A percentile compares a stretch with the other conserved stretches of the same genome.
Evolutionary conservation across 2,797 vertebrate species (phyloP).

Genomic region (Coracias cyanogaster): DNA sequence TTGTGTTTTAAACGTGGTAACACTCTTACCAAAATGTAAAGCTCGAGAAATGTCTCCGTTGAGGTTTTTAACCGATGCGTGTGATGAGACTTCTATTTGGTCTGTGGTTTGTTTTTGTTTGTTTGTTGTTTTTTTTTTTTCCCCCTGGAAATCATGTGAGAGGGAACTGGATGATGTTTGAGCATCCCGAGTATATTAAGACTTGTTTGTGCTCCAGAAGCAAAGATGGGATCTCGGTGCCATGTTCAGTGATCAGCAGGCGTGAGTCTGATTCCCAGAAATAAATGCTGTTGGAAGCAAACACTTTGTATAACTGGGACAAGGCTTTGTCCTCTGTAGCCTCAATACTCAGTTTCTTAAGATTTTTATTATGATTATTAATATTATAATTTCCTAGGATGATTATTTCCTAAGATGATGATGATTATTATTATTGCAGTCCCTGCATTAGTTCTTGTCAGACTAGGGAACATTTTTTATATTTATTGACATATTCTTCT

Average conservation of each 20-base stretch:
- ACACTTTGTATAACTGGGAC: neutral
- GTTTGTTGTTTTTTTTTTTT: neutral
- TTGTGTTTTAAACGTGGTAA: conserved; percentile 8
- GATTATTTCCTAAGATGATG: neutral
- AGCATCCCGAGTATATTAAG: neutral
- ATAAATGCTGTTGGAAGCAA: neutral
- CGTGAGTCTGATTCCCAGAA: neutral
- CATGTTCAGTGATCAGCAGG: neutral
- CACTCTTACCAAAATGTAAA: neutral
- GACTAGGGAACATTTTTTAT: neutral
- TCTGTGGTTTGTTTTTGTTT: neutral
- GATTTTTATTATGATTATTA: neutral
- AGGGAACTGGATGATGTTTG: neutral
- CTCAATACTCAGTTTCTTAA: neutral
- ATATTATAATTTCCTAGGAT: no score
- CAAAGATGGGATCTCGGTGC: conserved; percentile 12
- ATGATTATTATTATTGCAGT: neutral
- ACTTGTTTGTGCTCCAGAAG: neutral
- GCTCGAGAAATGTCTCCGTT: neutral
- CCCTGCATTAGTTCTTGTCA: neutral
- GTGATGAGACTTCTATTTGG: neutral
- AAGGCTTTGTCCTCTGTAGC: neutral
- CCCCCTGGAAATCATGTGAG: neutral
- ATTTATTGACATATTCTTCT: neutral
- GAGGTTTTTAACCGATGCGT: neutral